These are phyloP conservation scores for Pedionomus torquatus DNA, from an alignment of 2,113 vertebrate species.

Conservation along the genomic window DNA sequence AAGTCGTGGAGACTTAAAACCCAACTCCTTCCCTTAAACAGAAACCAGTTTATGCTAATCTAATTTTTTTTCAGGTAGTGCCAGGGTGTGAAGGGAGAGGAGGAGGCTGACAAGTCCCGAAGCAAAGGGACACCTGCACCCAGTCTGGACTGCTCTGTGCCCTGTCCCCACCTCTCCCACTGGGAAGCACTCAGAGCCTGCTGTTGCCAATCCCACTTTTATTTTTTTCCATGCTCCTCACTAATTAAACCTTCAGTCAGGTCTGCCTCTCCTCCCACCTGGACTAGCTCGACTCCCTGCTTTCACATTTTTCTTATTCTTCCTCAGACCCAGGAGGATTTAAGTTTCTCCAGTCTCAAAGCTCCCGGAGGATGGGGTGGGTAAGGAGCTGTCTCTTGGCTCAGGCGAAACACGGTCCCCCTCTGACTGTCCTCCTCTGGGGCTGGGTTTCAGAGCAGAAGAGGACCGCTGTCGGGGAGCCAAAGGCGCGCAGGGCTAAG, in stretches of 20 bases:
- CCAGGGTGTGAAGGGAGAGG: not conserved
- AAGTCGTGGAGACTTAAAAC: not conserved
- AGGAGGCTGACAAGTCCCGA: not conserved
- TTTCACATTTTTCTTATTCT: not conserved
- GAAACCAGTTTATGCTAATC: not conserved
- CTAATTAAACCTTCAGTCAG: slow-evolving; percentile 56
- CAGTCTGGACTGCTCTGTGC: not conserved
- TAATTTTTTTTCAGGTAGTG: not conserved
- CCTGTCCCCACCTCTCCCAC: not conserved
- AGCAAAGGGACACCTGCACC: not conserved
- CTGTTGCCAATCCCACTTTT: slow-evolving; percentile 6
- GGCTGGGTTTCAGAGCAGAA: slow-evolving; percentile 11
- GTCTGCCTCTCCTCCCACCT: slow-evolving; percentile 48
- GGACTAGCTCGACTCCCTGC: not conserved
- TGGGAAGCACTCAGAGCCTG: not conserved
- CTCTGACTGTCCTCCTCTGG: not conserved
- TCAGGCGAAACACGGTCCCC: not conserved
- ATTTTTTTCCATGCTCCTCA: not conserved
- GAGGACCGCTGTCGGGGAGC: not conserved
- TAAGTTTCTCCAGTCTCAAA: not conserved
- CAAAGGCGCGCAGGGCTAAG: not conserved
- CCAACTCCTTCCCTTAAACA: not conserved
- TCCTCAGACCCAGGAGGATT: not conserved
- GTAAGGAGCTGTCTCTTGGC: not conserved
- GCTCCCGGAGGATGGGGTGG: not conserved